Percentiles rank a stretch among this genome's conserved stretches.
Evolutionary conservation across 2,113 vertebrate species (phyloP).

Genomic region (Ictidomys tridecemlineatus): DNA sequence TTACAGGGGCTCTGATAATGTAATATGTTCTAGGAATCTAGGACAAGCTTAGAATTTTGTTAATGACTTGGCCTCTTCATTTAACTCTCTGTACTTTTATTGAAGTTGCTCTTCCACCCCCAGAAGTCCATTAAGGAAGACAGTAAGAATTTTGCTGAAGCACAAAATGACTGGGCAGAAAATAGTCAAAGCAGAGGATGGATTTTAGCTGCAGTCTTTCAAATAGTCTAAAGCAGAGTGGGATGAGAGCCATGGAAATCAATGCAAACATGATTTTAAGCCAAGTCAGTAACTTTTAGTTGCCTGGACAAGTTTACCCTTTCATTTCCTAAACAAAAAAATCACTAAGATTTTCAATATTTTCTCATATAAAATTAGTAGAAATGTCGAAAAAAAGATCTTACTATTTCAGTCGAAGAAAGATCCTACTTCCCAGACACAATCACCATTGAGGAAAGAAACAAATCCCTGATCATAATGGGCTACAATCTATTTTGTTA

Average conservation of each 20-base stretch:
- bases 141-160: conserved; percentile 53
- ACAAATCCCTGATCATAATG: neutral
- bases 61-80: neutral
- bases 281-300: neutral
- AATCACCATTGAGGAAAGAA: neutral
- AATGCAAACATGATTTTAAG: neutral
- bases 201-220: conserved; percentile 4
- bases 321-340: conserved; percentile 13
- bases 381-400: neutral
- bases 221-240: neutral
- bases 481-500: conserved; percentile 20
- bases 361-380: conserved; percentile 26
- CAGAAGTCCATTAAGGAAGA: conserved; percentile 50
- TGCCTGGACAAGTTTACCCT: conserved; percentile 3
- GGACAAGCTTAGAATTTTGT: conserved; percentile 40
- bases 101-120: conserved; percentile 47
- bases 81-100: conserved; percentile 44
- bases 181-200: conserved; percentile 28
- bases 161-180: conserved; percentile 55
- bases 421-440: neutral
- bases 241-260: neutral
- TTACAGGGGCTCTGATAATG: neutral
- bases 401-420: conserved; percentile 24
- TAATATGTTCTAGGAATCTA: neutral
- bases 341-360: neutral